Evolutionary conservation across 2,888 invertebrate genomes (phyloP).

Genomic region (Clivina fossor): DNA sequence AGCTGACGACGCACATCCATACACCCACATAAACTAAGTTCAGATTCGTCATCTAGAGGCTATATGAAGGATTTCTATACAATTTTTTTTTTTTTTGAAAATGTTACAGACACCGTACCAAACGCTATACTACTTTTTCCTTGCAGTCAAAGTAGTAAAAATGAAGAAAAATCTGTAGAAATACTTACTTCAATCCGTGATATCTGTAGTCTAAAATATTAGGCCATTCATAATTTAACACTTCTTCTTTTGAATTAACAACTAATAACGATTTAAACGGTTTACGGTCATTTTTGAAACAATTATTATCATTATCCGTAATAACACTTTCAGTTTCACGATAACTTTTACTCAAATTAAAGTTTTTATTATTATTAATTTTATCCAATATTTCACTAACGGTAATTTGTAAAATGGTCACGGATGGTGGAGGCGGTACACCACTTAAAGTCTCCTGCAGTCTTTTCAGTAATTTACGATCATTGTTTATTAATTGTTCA

Average conservation of each 20-base stretch:
- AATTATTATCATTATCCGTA: constrained; percentile 33
- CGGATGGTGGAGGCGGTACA: constrained; percentile 73
- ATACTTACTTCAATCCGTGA: constrained; percentile 73
- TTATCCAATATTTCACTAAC: constrained; percentile 64
- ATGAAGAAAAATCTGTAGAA: neutral
- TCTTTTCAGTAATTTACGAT: constrained; percentile 51
- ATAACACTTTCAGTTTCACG: constrained; percentile 15
- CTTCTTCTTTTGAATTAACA: constrained; percentile 51
- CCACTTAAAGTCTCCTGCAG: constrained; percentile 66
- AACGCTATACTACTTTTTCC: too few relatives aligned
- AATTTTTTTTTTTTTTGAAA: too few relatives aligned
- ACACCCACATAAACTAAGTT: too few relatives aligned
- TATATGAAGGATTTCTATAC: too few relatives aligned
- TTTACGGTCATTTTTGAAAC: constrained; percentile 33
- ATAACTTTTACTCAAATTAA: constrained; percentile 42
- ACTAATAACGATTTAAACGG: constrained; percentile 46
- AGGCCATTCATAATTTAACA: constrained; percentile 59
- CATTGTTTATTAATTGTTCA: constrained; percentile 44
- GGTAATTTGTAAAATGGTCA: constrained; percentile 68
- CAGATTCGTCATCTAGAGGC: too few relatives aligned
- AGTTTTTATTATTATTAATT: constrained; percentile 45
- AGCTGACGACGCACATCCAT: too few relatives aligned
- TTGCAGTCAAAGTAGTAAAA: too few relatives aligned
- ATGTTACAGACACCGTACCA: too few relatives aligned
- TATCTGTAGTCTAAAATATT: constrained; percentile 63